These are phyloP conservation scores for Chauna torquata DNA, from an alignment of 2,113 vertebrate genomes.

Conservation along the genomic window DNA sequence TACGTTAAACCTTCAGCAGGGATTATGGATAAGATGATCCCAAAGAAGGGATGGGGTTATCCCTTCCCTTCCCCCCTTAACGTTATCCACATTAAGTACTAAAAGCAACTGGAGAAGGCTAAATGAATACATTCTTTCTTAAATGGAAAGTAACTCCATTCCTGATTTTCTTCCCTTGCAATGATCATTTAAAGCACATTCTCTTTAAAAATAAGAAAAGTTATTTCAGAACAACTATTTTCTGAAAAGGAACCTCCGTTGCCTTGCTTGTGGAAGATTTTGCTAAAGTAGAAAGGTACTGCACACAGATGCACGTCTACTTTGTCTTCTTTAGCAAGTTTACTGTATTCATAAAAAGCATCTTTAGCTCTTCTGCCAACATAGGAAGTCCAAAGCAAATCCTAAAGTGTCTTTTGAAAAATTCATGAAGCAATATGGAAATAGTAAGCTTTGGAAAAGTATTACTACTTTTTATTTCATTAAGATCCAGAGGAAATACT, in stretches of 20 bases:
- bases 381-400: neutral
- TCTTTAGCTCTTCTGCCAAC: neutral
- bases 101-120: neutral
- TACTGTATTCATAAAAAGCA: neutral
- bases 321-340: neutral
- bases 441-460: neutral
- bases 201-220: neutral
- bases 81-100: neutral
- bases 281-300: neutral
- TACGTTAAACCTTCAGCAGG: neutral
- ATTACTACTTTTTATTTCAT: neutral
- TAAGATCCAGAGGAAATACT: neutral
- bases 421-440: neutral
- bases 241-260: neutral
- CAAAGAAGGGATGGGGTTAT: slow-evolving; percentile 5
- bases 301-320: neutral
- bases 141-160: neutral
- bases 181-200: neutral
- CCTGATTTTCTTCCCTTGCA: neutral
- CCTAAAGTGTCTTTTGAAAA: neutral
- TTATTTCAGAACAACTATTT: neutral
- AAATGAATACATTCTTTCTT: neutral
- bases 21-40: slow-evolving; percentile 4
- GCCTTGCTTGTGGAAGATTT: neutral
- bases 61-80: neutral